Evolutionary conservation across 2,888 invertebrate species (phyloP), one percentile per base, ranked within the genome.

Genomic region (Neoitamus cyanurus): DNA sequence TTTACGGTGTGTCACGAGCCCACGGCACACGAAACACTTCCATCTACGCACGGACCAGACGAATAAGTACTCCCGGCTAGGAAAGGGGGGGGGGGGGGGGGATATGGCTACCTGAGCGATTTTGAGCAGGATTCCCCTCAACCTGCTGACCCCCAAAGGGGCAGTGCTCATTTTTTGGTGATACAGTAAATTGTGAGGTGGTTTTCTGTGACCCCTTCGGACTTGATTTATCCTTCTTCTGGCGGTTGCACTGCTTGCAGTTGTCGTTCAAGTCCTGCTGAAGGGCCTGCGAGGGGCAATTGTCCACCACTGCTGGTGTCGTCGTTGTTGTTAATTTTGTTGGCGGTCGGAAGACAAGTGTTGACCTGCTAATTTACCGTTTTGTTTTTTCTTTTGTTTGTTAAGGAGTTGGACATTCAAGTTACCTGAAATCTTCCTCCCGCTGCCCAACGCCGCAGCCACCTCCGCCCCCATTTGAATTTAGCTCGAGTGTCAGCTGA

Each of bases 401-500:
- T n/a, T n/a, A n/a, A n/a, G n/a, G n/a, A n/a, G 9, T 70, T 28
- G 25, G 2, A 20, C 5, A 28, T 11, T 36, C 34, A 75, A 5
- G 20, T 9, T 34, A 83, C 83, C 83, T 83, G n/a, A 83, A 31
- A 28, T 72, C 20, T 5, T 72, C 83, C 20, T 46, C 72, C 9
- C 58, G 20, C 1, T 6, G 6, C 0, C 58, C 58, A 20, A 6
- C 58, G 0, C 20, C 25, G 3, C 6, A 15, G 6, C 46, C 83
- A 9, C 20, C 34, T 11, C n/a, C 34, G n/a, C 46, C 72, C 5
- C 87, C 86, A 42, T 88, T 88, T 9, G 87, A 85, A 78, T 88
- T 89, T 25, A 93, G 89, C 87, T 93, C 92, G 86, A 93, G 89
- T 3, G 93, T 93, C 13, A 93, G 89, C 6, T 93, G 93, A 88